These are phyloP conservation scores for Epizoanthus rinbou DNA, from an alignment of 92 coral and sea anemone genomes.

Conservation along the genomic window DNA sequence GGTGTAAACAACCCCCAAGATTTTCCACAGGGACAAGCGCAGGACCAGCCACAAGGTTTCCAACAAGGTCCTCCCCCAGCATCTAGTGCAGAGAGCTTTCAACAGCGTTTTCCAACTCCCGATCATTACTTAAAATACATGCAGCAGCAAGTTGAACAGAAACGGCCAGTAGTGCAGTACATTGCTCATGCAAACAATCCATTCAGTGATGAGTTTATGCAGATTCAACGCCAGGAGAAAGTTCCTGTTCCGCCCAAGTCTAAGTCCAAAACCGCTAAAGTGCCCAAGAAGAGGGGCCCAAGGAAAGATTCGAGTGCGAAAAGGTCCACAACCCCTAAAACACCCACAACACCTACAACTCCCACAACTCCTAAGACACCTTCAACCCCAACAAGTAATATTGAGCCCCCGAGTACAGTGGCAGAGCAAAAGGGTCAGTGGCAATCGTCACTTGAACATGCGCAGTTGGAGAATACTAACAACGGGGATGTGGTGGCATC, in stretches of 20 bases:
- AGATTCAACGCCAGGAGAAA: slow-evolving; percentile 48
- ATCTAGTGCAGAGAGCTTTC: slow-evolving; percentile 59
- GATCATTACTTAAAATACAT: slow-evolving; percentile 70
- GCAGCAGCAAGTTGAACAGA: slow-evolving; percentile 61
- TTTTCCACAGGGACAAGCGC: slow-evolving; percentile 33
- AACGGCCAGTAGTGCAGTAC: slow-evolving; percentile 77
- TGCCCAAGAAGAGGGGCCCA: slow-evolving; percentile 30
- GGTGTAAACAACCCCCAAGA: slow-evolving; percentile 33
- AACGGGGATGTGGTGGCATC: not conserved
- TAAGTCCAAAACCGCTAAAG: slow-evolving; percentile 14
- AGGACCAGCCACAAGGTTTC: slow-evolving; percentile 21
- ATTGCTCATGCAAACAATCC: slow-evolving; percentile 93
- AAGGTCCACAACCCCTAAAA: slow-evolving; percentile 13
- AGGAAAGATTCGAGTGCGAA: slow-evolving; percentile 9
- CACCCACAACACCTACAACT: slow-evolving; percentile 48
- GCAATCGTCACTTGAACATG: slow-evolving; percentile 25
- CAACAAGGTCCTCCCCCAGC: slow-evolving; percentile 58
- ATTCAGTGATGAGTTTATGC: slow-evolving; percentile 82
- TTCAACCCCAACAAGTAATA: slow-evolving; percentile 28
- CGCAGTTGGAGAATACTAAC: not conserved
- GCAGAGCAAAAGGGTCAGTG: slow-evolving; percentile 25
- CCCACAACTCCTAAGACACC: slow-evolving; percentile 48
- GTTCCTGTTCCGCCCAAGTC: slow-evolving; percentile 10
- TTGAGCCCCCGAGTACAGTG: slow-evolving; percentile 12
- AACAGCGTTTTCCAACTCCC: slow-evolving; percentile 77